These are phyloP conservation scores for Calliphora vomitoria DNA, from an alignment of 2,888 invertebrate genomes.

Conservation along the genomic window DNA sequence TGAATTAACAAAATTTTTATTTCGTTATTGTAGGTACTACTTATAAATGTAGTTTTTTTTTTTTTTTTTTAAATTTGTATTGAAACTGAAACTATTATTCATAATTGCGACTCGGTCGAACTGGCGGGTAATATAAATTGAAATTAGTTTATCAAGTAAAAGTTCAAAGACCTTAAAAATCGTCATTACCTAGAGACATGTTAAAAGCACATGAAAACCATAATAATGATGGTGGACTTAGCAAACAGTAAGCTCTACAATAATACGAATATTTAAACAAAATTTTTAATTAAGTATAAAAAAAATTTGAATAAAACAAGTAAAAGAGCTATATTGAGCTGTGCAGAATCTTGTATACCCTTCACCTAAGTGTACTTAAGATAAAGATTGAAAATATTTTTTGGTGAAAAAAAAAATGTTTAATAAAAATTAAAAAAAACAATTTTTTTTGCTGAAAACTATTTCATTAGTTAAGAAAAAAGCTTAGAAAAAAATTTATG, in stretches of 20 bases:
- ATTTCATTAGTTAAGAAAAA: no score
- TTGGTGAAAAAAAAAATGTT: no score
- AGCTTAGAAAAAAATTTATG: no score
- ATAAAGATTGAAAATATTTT: no score
- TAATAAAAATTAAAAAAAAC: no score
- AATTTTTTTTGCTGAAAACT: no score
- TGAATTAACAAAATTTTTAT: slow-evolving; percentile 37
- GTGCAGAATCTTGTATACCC: no score
- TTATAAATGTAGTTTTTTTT: neutral
- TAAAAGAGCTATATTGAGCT: no score
- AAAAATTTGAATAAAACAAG: no score
- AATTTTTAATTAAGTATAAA: no score
- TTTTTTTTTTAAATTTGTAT: neutral
- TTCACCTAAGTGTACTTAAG: no score
- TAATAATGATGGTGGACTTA: slow-evolving; percentile 19
- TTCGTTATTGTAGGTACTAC: neutral
- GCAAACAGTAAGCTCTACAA: slow-evolving; percentile 11
- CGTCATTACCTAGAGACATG: slow-evolving; percentile 40
- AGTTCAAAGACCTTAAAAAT: slow-evolving; percentile 60
- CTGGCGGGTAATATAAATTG: slow-evolving; percentile 26
- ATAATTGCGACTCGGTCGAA: neutral
- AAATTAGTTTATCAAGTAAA: slow-evolving; percentile 43
- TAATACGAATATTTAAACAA: neutral
- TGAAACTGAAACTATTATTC: slow-evolving; percentile 47
- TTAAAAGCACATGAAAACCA: slow-evolving; percentile 46